Conservation (phyloP, 2,113 vertebrate species). For the Dicrurus megarhynchus region DNA sequence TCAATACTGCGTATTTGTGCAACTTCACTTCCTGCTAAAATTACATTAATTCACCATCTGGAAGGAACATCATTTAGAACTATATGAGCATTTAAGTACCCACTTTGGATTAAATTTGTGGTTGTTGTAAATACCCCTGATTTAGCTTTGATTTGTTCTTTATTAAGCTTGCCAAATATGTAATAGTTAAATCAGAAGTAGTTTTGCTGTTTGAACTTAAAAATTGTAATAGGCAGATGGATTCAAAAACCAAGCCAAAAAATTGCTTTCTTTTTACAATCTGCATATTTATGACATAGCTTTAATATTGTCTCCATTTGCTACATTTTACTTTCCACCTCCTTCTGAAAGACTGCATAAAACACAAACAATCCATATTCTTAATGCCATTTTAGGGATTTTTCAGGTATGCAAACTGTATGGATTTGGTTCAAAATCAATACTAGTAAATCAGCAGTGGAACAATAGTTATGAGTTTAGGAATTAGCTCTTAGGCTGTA, state of each 20-base stretch:
- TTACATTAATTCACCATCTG: conserved; percentile 84
- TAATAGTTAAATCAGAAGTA: conserved; percentile 76
- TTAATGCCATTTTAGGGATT: conserved; percentile 9
- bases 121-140: conserved; percentile 80
- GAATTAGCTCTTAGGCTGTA: neutral
- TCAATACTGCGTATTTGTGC: conserved; percentile 75
- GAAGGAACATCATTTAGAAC: conserved; percentile 76
- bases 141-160: conserved; percentile 80
- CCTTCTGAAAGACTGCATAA: conserved; percentile 34
- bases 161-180: conserved; percentile 71
- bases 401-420: neutral
- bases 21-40: conserved; percentile 81
- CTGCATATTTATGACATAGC: conserved; percentile 22
- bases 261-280: conserved; percentile 37
- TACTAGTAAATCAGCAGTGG: neutral
- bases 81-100: conserved; percentile 78
- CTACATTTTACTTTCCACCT: conserved; percentile 4
- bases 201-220: conserved; percentile 66
- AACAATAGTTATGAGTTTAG: neutral
- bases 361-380: neutral
- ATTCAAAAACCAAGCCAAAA: conserved; percentile 14
- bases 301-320: conserved; percentile 26
- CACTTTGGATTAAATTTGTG: conserved; percentile 80
- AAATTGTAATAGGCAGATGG: conserved; percentile 51
- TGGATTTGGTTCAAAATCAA: conserved; percentile 2